phyloP scores from a whole-genome alignment of 2,113 vertebrate species.

The Climacteris rufus region DNA sequence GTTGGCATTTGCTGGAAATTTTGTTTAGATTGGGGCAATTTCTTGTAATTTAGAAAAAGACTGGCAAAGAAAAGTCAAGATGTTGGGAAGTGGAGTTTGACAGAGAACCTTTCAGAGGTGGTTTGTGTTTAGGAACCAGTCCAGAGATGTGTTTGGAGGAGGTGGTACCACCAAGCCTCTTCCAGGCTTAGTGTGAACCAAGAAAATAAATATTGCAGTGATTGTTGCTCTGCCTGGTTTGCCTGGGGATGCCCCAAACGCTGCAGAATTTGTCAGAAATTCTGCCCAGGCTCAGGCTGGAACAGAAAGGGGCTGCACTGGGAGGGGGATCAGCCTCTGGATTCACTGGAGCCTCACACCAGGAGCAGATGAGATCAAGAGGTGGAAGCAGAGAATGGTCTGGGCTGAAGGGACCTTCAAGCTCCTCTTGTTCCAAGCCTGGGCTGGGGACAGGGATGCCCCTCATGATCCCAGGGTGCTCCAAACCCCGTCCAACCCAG shows the following conservation, averaged over 20 bases:
- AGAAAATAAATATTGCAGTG: not conserved
- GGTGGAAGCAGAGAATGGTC: not conserved
- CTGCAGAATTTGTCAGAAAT: not conserved
- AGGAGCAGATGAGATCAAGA: not conserved
- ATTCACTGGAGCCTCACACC: not conserved
- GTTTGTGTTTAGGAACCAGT: not conserved
- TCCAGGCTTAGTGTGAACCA: not conserved
- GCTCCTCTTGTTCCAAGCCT: no score
- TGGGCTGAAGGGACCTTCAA: not conserved
- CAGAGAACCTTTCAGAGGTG: not conserved
- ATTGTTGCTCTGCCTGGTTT: not conserved
- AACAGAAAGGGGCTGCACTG: not conserved
- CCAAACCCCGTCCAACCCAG: not conserved
- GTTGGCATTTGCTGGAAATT: not conserved
- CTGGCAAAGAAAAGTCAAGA: not conserved
- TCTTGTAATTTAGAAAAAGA: not conserved
- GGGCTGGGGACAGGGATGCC: not conserved
- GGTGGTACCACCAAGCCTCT: not conserved
- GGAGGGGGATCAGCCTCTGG: not conserved
- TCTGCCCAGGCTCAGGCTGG: not conserved
- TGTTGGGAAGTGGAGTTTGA: not conserved
- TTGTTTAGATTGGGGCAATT: not conserved
- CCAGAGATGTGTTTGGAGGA: not conserved
- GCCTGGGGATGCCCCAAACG: not conserved
- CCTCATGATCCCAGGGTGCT: not conserved